These are phyloP conservation scores for Caenorhabditis zanzibari DNA, from an alignment of 2,888 invertebrate genomes.

Conservation along the genomic window DNA sequence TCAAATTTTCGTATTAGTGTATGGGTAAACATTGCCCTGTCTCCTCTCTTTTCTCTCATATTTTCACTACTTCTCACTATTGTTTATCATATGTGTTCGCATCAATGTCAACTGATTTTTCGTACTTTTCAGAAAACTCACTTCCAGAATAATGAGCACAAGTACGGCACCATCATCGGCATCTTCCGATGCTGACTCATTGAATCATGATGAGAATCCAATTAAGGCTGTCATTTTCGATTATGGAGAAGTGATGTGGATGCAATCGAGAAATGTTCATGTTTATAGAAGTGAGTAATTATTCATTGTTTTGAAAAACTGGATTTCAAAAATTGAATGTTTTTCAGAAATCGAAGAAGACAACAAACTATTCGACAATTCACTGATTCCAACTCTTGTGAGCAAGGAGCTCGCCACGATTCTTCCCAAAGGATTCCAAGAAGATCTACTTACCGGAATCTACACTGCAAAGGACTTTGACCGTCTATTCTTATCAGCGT, in stretches of 20 bases:
- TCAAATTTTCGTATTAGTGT: slow-evolving; percentile 62
- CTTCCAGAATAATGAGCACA: slow-evolving; percentile 52
- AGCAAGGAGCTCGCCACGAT: slow-evolving; percentile 60
- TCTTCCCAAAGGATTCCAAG: slow-evolving; percentile 65
- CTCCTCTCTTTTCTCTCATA: slow-evolving; percentile 32
- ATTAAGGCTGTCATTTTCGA: slow-evolving; percentile 68
- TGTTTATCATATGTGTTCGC: slow-evolving; percentile 50
- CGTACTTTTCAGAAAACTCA: slow-evolving; percentile 1
- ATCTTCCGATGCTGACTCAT: slow-evolving; percentile 64
- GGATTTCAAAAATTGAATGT: background rate
- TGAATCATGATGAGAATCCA: slow-evolving; percentile 60
- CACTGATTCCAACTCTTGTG: slow-evolving; percentile 58
- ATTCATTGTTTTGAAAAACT: background rate
- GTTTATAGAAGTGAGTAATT: slow-evolving; percentile 59
- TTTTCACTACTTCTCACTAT: slow-evolving; percentile 19
- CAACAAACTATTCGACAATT: slow-evolving; percentile 61
- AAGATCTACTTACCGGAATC: slow-evolving; percentile 62
- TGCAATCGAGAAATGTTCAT: slow-evolving; percentile 69
- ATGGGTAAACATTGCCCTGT: slow-evolving; percentile 40
- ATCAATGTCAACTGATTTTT: slow-evolving; percentile 13
- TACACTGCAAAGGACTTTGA: slow-evolving; percentile 69
- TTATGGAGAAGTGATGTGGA: slow-evolving; percentile 68
- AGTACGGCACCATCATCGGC: slow-evolving; percentile 63
- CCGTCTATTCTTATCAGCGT: slow-evolving; percentile 52
- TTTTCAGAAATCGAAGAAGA: slow-evolving; percentile 66